Evolutionary conservation across 2,888 invertebrate genomes (phyloP), one percentile per base, ranked within the genome.

Genomic region (Phytoseiulus persimilis): DNA sequence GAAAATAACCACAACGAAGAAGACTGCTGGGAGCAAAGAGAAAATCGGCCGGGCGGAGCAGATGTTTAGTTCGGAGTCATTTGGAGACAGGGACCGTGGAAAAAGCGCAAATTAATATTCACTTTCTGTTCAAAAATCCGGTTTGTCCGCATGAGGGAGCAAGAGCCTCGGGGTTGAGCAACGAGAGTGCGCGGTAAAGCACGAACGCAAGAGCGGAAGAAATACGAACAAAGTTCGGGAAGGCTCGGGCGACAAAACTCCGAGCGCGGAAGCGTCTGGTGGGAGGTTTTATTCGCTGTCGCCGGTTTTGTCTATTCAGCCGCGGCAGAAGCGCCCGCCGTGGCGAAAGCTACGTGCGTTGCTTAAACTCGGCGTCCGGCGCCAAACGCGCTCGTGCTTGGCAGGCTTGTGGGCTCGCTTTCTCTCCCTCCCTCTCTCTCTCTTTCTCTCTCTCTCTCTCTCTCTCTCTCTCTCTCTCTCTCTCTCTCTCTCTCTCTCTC

Each of bases 51-150:
- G 46, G 46, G 65, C 5, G 65, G 65, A 65, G 65, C 65, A 65
- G 65, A 65, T 65, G 28, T 65, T 65, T 23, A 2, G 65, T 65
- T 23, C 1, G 65, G 18, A 65, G 65, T 65, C 39, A 65, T 14
- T 3, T 23, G 65, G 18, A 28, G 65, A 28, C 1, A 3, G 23
- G 18, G 18, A 65, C 5, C 65, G 65, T 65, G 23, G 65, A 65
- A 65, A 65, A 65, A 65, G 65, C 65, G 65, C 65, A 65, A 65
- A 65, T 65, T 65, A 65, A 65, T 65, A 65, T 65, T 65, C 65
- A 65, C 11, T 28, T 65, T 65, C 65, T 65, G 65, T 28, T 65
- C 65, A 18, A 65, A 65, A 65, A 65, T 65, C 39, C 5, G 65
- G 18, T 65, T 65, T 18, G 5, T 65, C 28, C 28, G 14, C 28